Conservation (phyloP, 2,888 invertebrate genomes). For the Ditylenchus weischeri region DNA sequence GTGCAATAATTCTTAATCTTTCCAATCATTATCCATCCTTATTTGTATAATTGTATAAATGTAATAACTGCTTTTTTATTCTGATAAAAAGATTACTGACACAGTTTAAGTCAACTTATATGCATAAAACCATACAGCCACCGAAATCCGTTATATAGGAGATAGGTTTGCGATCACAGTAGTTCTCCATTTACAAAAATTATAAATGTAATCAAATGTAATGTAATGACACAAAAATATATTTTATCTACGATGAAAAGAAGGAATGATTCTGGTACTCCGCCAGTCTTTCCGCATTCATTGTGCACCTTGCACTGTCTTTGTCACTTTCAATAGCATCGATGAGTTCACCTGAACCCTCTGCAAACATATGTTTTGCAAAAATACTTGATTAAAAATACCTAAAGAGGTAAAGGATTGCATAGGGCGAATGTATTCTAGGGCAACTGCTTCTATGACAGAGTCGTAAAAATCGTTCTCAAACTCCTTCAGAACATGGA, state of each 20-base stretch:
- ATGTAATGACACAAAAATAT: no score
- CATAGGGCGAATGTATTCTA: constrained; percentile 33
- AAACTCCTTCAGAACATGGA: constrained; percentile 82
- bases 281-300: background rate
- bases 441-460: constrained; percentile 73
- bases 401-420: constrained; percentile 17
- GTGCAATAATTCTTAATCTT: no score
- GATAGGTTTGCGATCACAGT: no score
- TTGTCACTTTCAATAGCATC: constrained; percentile 31
- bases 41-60: background rate
- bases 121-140: background rate
- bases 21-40: background rate
- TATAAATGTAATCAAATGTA: no score
- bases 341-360: constrained; percentile 24
- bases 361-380: background rate
- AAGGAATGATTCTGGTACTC: constrained; percentile 11
- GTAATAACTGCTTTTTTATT: constrained; percentile 9
- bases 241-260: constrained; percentile 11
- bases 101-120: constrained; percentile 11
- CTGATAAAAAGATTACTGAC: constrained; percentile 13
- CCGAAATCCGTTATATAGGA: no score
- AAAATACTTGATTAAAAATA: background rate
- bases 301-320: background rate
- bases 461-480: constrained; percentile 81
- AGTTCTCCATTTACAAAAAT: no score